phyloP scores from a whole-genome alignment of 2,888 invertebrate species.

The Ectobius pallidus region DNA sequence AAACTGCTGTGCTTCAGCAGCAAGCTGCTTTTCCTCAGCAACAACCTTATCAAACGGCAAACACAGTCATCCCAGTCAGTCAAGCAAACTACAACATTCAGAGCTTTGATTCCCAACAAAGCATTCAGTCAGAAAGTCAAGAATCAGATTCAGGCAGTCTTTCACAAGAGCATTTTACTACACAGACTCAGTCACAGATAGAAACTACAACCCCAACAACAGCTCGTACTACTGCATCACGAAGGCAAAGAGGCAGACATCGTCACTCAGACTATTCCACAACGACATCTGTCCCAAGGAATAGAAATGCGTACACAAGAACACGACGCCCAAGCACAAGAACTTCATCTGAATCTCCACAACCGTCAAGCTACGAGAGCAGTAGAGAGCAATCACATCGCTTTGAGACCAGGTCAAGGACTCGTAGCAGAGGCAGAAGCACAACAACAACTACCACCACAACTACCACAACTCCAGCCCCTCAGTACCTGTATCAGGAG shows the following conservation, averaged over 20 bases:
- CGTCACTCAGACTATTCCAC: background rate
- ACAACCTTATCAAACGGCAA: too few species aligned
- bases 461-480: background rate
- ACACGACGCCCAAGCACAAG: background rate
- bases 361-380: background rate
- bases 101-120: too few species aligned
- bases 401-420: background rate
- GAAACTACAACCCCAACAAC: background rate
- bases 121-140: too few species aligned
- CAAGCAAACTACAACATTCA: background rate
- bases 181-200: background rate
- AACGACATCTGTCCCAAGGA: background rate
- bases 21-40: too few species aligned
- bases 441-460: background rate
- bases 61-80: background rate
- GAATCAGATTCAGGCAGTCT: too few species aligned
- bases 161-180: too few species aligned
- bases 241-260: background rate
- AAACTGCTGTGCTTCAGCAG: too few species aligned
- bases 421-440: background rate
- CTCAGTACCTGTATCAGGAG: background rate
- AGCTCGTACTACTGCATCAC: background rate
- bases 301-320: conserved; percentile 2
- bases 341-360: background rate
- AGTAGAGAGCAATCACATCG: background rate